Evolutionary conservation across 1,140 invertebrate species (phyloP), one percentile per base, ranked within the genome.

Genomic region (Drosophila suzukii): DNA sequence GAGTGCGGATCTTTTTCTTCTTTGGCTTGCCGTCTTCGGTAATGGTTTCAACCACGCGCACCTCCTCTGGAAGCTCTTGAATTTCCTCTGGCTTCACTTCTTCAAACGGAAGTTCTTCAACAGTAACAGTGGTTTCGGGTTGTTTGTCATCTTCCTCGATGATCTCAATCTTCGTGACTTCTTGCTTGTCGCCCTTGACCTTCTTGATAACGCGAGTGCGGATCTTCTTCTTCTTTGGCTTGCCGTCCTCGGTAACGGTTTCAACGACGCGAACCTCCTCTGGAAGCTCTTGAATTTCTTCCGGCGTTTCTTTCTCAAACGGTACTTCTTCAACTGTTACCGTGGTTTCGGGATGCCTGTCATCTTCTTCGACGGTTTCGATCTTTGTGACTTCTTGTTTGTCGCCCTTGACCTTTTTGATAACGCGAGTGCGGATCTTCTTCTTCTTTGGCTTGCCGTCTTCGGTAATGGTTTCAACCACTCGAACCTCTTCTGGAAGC

Each of bases 321-420:
- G 49, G 49, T 17, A 50, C 7, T 32, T 50, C 27, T 6, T 50
- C 49, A 10, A 50, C 49, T 0, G 49, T 50, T 0, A 50, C 27
- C 0, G 49, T 50, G 4, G 49, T 50, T 12, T 50, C 49, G 1
- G 49, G 49, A 6, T 30, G n/a, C 8, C 17, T 15, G n/a, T 32
- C 27, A 32, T 50, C 49, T n/a, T 32, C 49, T n/a, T 50, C 49
- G 49, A 50, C 49, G 13, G 27, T 50, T 50, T 50, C 49, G 17
- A 50, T 50, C n/a, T 50, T 50, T 4, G 49, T 50, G 10, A 50
- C 8, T 50, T 50, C 27, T 6, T 50, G 49, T 15, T 50, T 50
- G 27, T 50, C 49, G 11, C 49, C 49, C 49, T 50, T 50, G 49
- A 50, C 49, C 49, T 50, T 50, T 8, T 50, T 50, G 27, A 50